phyloP scores from a whole-genome alignment of 2,113 vertebrate species.

The Python bivittatus region DNA sequence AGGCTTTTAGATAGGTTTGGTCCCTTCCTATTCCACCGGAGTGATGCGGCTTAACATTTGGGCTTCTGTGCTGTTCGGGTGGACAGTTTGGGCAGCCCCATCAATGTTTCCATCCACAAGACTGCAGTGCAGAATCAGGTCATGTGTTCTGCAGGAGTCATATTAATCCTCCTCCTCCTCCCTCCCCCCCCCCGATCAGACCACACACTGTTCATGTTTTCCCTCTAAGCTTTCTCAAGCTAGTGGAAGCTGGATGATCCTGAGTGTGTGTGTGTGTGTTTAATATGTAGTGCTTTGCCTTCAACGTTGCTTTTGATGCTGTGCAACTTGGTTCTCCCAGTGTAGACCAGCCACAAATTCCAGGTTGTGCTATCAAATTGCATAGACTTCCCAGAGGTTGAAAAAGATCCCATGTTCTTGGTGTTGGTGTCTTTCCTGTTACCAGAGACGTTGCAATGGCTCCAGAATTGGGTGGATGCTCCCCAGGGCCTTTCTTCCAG shows the following conservation, averaged over 20 bases:
- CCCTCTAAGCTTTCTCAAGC: background rate
- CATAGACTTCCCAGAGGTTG: background rate
- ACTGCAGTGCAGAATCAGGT: background rate
- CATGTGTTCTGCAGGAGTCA: background rate
- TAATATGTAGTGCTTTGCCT: background rate
- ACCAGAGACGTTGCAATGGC: too few relatives aligned
- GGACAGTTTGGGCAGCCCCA: background rate
- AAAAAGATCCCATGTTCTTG: background rate
- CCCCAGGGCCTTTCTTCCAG: background rate
- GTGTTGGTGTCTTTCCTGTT: too few relatives aligned
- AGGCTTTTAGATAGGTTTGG: background rate
- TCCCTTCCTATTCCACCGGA: background rate
- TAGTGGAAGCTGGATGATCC: background rate
- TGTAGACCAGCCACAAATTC: background rate
- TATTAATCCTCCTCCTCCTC: background rate
- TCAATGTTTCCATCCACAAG: background rate
- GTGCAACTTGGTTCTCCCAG: background rate
- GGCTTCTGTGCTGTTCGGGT: background rate
- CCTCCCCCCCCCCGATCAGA: too few relatives aligned
- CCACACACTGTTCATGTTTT: background rate
- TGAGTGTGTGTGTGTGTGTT: background rate
- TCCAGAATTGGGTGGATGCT: too few relatives aligned
- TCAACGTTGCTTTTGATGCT: background rate
- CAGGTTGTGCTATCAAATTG: rapidly evolving
- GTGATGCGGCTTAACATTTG: background rate